These are phyloP conservation scores for Ormyrus labotus DNA, from an alignment of 2,888 invertebrate species.

Conservation along the genomic window DNA sequence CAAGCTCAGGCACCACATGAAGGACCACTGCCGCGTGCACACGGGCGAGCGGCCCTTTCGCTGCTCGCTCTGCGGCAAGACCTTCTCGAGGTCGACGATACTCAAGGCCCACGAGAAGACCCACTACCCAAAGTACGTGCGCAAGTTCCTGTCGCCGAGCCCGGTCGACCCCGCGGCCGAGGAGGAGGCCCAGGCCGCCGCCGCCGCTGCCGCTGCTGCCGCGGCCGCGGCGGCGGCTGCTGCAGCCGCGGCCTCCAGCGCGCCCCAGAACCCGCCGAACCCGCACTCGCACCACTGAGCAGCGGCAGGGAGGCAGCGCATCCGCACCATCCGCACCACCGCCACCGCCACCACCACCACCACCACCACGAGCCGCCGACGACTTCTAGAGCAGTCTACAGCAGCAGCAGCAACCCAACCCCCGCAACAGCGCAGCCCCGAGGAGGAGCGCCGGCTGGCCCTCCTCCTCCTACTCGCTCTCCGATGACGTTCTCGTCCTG, in stretches of 20 bases:
- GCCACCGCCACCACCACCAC: neutral
- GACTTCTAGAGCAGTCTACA: neutral
- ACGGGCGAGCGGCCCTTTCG: conserved; percentile 94
- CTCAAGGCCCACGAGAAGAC: conserved; percentile 95
- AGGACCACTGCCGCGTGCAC: conserved; percentile 94
- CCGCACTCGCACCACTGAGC: conserved; percentile 56
- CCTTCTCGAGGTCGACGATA: conserved; percentile 93
- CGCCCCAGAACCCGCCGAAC: conserved; percentile 41
- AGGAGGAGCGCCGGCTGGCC: neutral
- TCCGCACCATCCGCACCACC: conserved; percentile 21
- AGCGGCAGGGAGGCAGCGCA: conserved; percentile 21
- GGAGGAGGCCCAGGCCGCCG: conserved; percentile 70
- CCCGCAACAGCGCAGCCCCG: neutral
- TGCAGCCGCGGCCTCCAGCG: neutral
- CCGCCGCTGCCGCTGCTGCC: conserved; percentile 32
- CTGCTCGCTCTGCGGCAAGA: conserved; percentile 92
- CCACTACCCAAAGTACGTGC: conserved; percentile 93
- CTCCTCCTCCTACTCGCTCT: conserved; percentile 18
- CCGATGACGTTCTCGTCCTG: neutral
- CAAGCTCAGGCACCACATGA: conserved; percentile 94
- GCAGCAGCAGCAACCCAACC: neutral
- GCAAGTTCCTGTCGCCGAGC: conserved; percentile 92
- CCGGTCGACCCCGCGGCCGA: conserved; percentile 90
- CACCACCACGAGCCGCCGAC: neutral
- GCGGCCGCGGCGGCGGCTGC: conserved; percentile 19